phyloP scores from a whole-genome alignment of 2,797 vertebrate species.

The Moxostoma hubbsi region DNA sequence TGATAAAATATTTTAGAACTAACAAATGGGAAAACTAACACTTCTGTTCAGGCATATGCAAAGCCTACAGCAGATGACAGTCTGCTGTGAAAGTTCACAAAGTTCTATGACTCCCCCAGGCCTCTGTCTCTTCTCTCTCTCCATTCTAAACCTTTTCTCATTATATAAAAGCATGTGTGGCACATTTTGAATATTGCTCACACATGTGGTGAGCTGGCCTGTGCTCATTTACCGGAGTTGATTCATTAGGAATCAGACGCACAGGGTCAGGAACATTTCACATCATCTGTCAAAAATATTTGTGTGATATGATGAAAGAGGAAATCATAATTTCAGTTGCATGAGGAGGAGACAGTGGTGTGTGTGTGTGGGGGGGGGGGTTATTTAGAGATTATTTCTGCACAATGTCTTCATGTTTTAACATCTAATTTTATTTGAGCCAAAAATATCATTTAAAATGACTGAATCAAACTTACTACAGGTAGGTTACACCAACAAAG shows the following conservation, averaged over 20 bases:
- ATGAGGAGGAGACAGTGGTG: background rate
- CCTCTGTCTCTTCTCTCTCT: slow-evolving; percentile 2
- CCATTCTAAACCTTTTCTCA: background rate
- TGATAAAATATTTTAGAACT: no score
- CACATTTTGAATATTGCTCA: slow-evolving; percentile 25
- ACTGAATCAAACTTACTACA: no score
- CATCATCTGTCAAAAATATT: slow-evolving; percentile 10
- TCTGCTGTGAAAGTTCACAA: slow-evolving; percentile 43
- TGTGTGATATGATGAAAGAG: slow-evolving; percentile 18
- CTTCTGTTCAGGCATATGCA: slow-evolving; percentile 7
- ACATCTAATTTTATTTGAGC: no score
- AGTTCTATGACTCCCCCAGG: background rate
- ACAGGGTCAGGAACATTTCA: slow-evolving; percentile 28
- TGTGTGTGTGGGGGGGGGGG: background rate
- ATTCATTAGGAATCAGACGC: slow-evolving; percentile 23
- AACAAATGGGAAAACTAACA: no score
- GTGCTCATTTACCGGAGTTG: slow-evolving; percentile 19
- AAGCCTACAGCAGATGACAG: slow-evolving; percentile 35
- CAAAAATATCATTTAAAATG: no score
- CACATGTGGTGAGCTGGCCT: slow-evolving; percentile 1
- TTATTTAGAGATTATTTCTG: background rate
- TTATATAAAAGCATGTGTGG: slow-evolving; percentile 14
- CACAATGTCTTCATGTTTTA: no score
- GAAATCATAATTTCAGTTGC: slow-evolving; percentile 3
- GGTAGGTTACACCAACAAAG: no score